A percentile compares a stretch with the other conserved stretches of the same genome.
These are phyloP conservation scores for Hippopotamyrus pictus DNA, from an alignment of 2,797 vertebrate genomes.

Conservation along the genomic window DNA sequence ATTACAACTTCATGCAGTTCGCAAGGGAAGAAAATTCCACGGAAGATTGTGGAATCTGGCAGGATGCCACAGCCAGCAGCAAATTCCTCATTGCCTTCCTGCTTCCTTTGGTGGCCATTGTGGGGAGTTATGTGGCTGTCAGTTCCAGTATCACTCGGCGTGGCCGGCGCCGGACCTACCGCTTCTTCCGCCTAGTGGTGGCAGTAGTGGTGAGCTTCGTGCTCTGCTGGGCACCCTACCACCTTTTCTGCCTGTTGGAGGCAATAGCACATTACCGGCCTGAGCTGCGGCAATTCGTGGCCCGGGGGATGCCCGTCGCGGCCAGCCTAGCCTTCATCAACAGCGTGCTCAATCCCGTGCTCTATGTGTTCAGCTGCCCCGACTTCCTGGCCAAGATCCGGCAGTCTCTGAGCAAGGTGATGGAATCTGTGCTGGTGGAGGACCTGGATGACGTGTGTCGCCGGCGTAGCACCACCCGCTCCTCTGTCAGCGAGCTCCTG, in stretches of 20 bases:
- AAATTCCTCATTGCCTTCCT: conserved; percentile 51
- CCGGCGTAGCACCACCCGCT: conserved; percentile 35
- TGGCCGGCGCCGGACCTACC: conserved; percentile 36
- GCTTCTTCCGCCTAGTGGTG: conserved; percentile 49
- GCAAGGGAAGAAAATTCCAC: not conserved
- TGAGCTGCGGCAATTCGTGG: accelerated
- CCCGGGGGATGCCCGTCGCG: conserved; percentile 13
- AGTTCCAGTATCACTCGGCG: conserved; percentile 32
- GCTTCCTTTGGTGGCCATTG: conserved; percentile 48
- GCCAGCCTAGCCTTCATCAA: conserved; percentile 51
- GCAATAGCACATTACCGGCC: not conserved
- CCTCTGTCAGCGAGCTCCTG: conserved; percentile 12
- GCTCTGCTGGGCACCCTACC: conserved; percentile 58
- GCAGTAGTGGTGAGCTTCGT: conserved; percentile 52
- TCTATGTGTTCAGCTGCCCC: conserved; percentile 61
- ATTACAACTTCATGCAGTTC: conserved; percentile 41
- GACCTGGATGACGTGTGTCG: conserved; percentile 43
- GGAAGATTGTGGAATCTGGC: conserved; percentile 31
- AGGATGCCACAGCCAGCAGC: conserved; percentile 39
- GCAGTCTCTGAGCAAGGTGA: conserved; percentile 49
- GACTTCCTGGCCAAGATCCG: conserved; percentile 53
- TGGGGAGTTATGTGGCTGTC: conserved; percentile 47
- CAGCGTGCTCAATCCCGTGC: conserved; percentile 53
- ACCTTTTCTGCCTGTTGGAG: conserved; percentile 49
- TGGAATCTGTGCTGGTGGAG: conserved; percentile 60